Base-by-base conservation (phyloP, 2,888 invertebrate genomes). In the Leptopilina drosophilae region DNA sequence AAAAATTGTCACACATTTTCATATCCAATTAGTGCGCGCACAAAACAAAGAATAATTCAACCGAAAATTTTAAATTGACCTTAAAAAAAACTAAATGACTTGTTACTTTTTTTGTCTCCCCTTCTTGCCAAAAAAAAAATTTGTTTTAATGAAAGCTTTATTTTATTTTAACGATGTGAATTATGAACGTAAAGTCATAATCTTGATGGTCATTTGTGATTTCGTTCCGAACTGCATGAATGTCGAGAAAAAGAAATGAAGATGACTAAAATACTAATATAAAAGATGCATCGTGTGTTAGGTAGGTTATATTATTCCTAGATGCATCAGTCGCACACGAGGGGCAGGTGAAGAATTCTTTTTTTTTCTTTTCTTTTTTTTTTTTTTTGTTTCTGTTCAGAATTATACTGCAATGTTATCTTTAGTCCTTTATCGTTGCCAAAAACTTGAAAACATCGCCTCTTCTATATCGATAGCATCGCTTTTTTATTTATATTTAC, bases 291-390 rank as follows among this genome's bases (percentile, higher is more conserved):
- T 67, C 80, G 79, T 77, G 77, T 56, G 77, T 46, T 79, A 76
- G 33, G 33, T 42, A 20, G 20, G 20, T 20, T 20, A 42, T 42
- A 42, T 49, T 49, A 49, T 78, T 80, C 76, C 78, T 81, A 81
- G 79, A 79, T 64, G 15, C 49, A 49, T 49, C 20, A 67, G 78
- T 78, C 79, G 78, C 82, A 77, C 77, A 78, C 33, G 33, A 49
- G 11, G 49, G 69, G 62, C 77, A 77, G 75, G 59, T 40, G 77
- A 46, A 76, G 59, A 69, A 77, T 80, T 59, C 33, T 33, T 33
- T 33, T 33, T 33, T 33, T 33, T 33, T 33, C 33, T 33, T 33
- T 33, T 33, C 33, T 33, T 33, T 5, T 26, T 26, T 26, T 26
- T 26, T 26, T 64, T 49, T 12, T 49, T 8, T n/a, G 11, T 49